Percentiles rank a stretch among this genome's conserved stretches.
phyloP scores from a whole-genome alignment of 1,140 invertebrate genomes.

The Euura saliciscinereae region DNA sequence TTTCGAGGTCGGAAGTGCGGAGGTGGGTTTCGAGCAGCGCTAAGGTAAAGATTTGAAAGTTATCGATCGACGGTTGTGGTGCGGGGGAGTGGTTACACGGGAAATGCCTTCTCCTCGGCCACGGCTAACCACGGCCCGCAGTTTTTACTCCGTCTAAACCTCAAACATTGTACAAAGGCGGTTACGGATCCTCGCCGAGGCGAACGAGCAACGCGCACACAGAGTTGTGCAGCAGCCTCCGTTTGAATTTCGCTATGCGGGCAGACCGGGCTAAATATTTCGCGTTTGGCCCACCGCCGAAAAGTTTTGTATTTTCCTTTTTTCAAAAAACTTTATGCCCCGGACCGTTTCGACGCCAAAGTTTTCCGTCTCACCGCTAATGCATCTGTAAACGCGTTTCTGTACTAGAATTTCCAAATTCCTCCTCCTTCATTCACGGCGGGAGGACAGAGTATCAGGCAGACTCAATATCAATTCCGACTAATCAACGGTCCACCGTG shows the following conservation, averaged over 20 bases:
- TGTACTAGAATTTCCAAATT: no score
- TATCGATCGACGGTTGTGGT: background rate
- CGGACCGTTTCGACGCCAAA: conserved; percentile 12
- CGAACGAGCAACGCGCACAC: conserved; percentile 14
- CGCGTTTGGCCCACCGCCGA: conserved; percentile 23
- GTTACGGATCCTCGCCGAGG: conserved; percentile 13
- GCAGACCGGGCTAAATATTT: conserved; percentile 31
- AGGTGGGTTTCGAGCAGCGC: background rate
- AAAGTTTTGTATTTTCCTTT: conserved; percentile 29
- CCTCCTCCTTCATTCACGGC: no score
- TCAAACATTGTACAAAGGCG: conserved; percentile 44
- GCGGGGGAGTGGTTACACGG: background rate
- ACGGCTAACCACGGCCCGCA: conserved; percentile 25
- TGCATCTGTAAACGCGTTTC: background rate
- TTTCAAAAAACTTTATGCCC: conserved; percentile 25
- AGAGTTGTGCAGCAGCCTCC: background rate
- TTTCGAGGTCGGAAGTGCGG: background rate
- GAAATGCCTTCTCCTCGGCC: background rate
- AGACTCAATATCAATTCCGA: no score
- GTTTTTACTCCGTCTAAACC: conserved; percentile 47
- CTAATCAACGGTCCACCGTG: no score
- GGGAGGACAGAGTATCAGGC: no score
- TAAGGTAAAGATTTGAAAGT: background rate
- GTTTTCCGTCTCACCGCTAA: conserved; percentile 13
- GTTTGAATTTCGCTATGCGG: conserved; percentile 34